phyloP scores from a whole-genome alignment of 2,888 invertebrate genomes.

The Phania funesta region DNA sequence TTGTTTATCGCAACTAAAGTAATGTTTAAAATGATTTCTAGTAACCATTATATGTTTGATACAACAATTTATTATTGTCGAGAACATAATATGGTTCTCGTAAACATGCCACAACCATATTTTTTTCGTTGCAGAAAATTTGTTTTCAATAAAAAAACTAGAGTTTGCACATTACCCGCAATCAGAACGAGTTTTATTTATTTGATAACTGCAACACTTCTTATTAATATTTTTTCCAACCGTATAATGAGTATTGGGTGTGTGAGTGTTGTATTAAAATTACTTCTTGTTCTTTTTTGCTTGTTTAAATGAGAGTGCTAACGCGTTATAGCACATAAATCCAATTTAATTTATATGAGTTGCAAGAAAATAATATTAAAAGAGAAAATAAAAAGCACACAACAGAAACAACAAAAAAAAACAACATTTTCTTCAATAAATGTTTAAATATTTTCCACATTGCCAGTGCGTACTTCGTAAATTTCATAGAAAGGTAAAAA shows the following conservation, averaged over 20 bases:
- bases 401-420: not conserved
- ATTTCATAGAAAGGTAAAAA: constrained; percentile 9
- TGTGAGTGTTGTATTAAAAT: not conserved
- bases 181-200: too few relatives aligned
- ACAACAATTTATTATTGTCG: too few relatives aligned
- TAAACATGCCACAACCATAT: too few relatives aligned
- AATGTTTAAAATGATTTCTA: too few relatives aligned
- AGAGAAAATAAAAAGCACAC: not conserved
- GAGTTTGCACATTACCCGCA: too few relatives aligned
- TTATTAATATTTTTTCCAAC: not conserved
- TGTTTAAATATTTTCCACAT: constrained; percentile 16
- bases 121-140: too few relatives aligned
- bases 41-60: too few relatives aligned
- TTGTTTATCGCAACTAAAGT: too few relatives aligned
- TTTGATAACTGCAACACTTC: not conserved
- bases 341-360: constrained; percentile 58
- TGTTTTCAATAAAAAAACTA: too few relatives aligned
- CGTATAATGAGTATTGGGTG: not conserved
- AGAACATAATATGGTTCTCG: too few relatives aligned
- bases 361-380: constrained; percentile 34
- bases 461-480: constrained; percentile 15
- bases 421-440: constrained; percentile 24
- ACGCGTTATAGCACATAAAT: constrained; percentile 54
- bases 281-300: not conserved
- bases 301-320: constrained; percentile 8